These are phyloP conservation scores for Phocoena phocoena DNA, from an alignment of 2,113 vertebrate genomes.

Conservation along the genomic window DNA sequence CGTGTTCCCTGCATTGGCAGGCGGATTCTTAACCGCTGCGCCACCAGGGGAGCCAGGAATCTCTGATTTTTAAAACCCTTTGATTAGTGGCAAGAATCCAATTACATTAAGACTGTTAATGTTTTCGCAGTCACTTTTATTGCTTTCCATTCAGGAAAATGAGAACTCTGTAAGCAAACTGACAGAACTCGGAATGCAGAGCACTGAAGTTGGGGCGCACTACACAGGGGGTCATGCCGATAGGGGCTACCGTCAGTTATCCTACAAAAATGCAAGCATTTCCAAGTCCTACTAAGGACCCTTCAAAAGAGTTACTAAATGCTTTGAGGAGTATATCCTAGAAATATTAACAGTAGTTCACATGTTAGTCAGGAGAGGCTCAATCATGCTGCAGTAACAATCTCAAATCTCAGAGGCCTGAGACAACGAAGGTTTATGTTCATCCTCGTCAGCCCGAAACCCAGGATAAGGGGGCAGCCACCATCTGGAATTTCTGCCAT, in stretches of 20 bases:
- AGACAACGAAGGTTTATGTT: neutral
- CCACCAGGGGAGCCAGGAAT: neutral
- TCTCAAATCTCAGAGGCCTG: neutral
- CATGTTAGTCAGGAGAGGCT: rapidly evolving
- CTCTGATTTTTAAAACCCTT: neutral
- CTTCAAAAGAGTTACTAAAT: neutral
- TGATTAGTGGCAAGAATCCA: neutral
- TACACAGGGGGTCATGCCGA: rapidly evolving
- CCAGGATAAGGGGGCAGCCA: neutral
- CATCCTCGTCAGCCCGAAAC: rapidly evolving
- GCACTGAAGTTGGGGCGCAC: rapidly evolving
- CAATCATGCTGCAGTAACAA: rapidly evolving
- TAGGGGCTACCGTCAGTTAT: neutral
- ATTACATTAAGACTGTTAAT: neutral
- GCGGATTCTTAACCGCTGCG: too few relatives aligned
- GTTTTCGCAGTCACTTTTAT: neutral
- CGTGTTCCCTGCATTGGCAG: too few relatives aligned
- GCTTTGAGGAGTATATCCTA: too few relatives aligned
- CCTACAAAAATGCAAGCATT: neutral
- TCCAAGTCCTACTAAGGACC: neutral
- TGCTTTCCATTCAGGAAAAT: neutral
- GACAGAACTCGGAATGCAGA: neutral
- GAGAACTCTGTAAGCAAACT: rapidly evolving
- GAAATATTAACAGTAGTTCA: neutral
- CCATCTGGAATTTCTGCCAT: neutral